Percentiles rank a stretch among this genome's conserved stretches.
These are phyloP conservation scores for Drosophila putrida DNA, from an alignment of 2,888 invertebrate species.

Conservation along the genomic window DNA sequence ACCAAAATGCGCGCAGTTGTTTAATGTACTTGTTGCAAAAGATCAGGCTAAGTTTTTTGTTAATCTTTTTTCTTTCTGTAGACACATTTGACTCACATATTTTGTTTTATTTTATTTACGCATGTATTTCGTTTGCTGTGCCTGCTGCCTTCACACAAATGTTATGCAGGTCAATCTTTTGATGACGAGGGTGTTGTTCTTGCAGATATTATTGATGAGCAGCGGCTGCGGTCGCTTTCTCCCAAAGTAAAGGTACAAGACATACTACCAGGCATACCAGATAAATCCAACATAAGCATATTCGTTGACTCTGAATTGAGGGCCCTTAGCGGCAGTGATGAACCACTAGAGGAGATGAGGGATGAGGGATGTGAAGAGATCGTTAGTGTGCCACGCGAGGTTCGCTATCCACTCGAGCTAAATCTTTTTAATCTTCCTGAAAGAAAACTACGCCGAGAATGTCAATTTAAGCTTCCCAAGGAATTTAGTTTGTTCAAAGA, in stretches of 20 bases:
- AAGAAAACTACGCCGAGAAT: conserved; percentile 25
- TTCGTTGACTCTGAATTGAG: conserved; percentile 72
- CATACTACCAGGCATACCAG: conserved; percentile 70
- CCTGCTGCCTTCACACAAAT: conserved; percentile 36
- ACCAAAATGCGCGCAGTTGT: conserved; percentile 22
- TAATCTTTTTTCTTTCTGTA: conserved; percentile 47
- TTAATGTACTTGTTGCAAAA: conserved; percentile 2
- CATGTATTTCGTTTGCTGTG: conserved; percentile 54
- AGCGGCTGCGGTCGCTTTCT: conserved; percentile 72
- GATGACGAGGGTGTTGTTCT: conserved; percentile 84
- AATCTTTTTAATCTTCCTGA: conserved; percentile 49
- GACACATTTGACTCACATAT: conserved; percentile 53
- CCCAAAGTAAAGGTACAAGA: conserved; percentile 75
- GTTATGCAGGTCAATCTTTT: conserved; percentile 62
- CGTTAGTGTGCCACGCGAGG: conserved; percentile 36
- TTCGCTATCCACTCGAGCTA: conserved; percentile 29
- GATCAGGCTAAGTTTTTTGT: conserved; percentile 65
- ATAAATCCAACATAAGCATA: conserved; percentile 73
- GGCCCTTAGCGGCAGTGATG: conserved; percentile 43
- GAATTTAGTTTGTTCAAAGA: conserved; percentile 74
- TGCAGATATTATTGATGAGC: conserved; percentile 80
- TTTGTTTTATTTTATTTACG: conserved; percentile 56
- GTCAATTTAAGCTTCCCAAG: conserved; percentile 44
- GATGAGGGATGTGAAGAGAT: conserved; percentile 39
- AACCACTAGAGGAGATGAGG: conserved; percentile 34